Evolutionary conservation across 2,113 vertebrate species (phyloP).

Genomic region (Phyllostomus hastatus): DNA sequence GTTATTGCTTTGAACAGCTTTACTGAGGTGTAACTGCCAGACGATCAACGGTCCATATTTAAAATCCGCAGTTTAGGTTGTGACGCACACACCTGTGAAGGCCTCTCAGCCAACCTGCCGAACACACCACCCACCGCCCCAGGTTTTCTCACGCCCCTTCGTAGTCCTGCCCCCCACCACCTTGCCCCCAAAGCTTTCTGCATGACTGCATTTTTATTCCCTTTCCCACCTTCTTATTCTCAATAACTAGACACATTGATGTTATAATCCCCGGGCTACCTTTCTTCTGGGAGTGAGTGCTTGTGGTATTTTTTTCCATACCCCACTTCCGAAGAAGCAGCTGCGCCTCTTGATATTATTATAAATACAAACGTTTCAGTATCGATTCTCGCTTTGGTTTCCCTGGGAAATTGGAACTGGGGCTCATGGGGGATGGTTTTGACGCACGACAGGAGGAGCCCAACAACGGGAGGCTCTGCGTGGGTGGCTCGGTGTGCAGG

Average conservation of each 20-base stretch:
- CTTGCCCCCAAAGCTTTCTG: too few species aligned
- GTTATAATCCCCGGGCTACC: neutral
- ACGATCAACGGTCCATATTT: neutral
- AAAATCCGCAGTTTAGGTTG: too few species aligned
- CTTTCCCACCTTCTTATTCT: neutral
- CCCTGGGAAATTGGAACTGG: neutral
- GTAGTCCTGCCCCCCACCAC: too few species aligned
- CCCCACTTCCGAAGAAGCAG: neutral
- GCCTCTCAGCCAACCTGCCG: too few species aligned
- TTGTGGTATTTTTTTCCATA: neutral
- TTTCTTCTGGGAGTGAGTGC: neutral
- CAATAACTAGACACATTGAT: neutral
- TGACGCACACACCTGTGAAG: too few species aligned
- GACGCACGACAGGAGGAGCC: neutral
- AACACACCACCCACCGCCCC: too few species aligned
- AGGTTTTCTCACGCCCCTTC: too few species aligned
- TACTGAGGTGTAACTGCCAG: neutral
- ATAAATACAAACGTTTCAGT: neutral
- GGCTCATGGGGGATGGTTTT: neutral
- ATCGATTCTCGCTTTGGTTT: neutral
- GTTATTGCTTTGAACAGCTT: neutral
- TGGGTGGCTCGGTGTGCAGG: neutral
- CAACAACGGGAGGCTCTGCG: neutral
- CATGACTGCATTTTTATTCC: neutral
- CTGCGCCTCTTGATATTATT: neutral